phyloP scores from a whole-genome alignment of 2,113 vertebrate genomes.

The Gobiocypris rarus region DNA sequence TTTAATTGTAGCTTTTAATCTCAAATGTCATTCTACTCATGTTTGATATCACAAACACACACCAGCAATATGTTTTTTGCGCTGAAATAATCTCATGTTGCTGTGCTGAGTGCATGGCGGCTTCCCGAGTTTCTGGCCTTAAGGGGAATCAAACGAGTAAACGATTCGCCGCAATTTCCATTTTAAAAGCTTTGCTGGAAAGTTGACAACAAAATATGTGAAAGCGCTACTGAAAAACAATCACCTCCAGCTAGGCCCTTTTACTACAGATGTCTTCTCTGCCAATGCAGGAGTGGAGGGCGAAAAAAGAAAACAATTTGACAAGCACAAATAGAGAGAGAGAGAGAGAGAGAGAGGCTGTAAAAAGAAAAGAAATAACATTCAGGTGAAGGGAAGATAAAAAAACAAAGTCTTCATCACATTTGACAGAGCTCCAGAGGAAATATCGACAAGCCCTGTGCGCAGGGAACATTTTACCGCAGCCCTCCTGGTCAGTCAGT shows the following conservation, averaged over 20 bases:
- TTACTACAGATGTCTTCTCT: constrained; percentile 26
- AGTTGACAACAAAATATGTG: constrained; percentile 46
- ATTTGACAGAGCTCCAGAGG: constrained; percentile 31
- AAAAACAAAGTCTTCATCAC: neutral
- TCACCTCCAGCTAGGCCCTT: constrained; percentile 41
- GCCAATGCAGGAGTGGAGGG: constrained; percentile 39
- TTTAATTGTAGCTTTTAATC: neutral
- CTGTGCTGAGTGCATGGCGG: neutral
- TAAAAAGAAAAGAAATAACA: constrained; percentile 5
- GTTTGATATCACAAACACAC: neutral
- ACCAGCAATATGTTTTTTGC: neutral
- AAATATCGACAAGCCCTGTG: constrained; percentile 12
- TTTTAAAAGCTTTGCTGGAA: constrained; percentile 53
- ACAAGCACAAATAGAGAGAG: neutral
- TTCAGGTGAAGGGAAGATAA: constrained; percentile 25
- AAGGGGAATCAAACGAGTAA: constrained; percentile 37
- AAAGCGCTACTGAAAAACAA: constrained; percentile 41
- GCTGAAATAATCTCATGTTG: neutral
- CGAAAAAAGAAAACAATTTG: constrained; percentile 51
- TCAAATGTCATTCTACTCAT: neutral
- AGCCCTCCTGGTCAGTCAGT: constrained; percentile 1
- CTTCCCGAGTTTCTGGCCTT: neutral
- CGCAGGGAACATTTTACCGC: neutral
- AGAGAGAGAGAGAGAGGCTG: neutral
- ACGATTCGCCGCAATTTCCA: constrained; percentile 47